Conservation (phyloP, 2,888 invertebrate species). For the Onthophagus sagittarius region DNA sequence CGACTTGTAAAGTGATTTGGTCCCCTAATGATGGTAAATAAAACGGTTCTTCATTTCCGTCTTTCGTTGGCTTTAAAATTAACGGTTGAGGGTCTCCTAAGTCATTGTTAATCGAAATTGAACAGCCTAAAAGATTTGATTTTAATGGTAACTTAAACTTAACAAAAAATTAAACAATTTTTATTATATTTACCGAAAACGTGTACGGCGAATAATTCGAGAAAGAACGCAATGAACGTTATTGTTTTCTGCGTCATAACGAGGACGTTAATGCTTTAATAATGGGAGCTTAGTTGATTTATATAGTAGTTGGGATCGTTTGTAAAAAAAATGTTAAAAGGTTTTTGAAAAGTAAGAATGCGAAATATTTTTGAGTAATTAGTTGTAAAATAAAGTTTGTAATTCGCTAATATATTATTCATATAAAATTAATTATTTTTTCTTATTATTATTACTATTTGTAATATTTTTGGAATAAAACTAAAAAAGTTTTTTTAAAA, state of each 20-base stretch:
- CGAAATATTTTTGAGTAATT: background rate
- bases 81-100: conserved; percentile 59
- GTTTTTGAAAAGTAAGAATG: background rate
- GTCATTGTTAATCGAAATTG: conserved; percentile 51
- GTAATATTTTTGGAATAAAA: too few species aligned
- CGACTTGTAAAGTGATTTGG: conserved; percentile 22
- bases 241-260: background rate
- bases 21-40: conserved; percentile 26
- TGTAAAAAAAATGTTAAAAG: background rate
- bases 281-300: background rate
- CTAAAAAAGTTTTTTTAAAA: too few species aligned
- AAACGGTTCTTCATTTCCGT: conserved; percentile 23
- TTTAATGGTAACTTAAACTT: background rate
- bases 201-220: background rate
- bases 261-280: background rate
- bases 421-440: too few species aligned
- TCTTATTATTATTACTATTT: too few species aligned
- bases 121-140: conserved; percentile 40
- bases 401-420: too few species aligned
- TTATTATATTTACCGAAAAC: background rate
- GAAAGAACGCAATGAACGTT: background rate
- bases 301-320: background rate
- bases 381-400: too few species aligned
- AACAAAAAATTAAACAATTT: background rate
- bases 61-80: conserved; percentile 41